Conservation (phyloP, 2,113 vertebrate genomes). For the Calidris pugnax region DNA sequence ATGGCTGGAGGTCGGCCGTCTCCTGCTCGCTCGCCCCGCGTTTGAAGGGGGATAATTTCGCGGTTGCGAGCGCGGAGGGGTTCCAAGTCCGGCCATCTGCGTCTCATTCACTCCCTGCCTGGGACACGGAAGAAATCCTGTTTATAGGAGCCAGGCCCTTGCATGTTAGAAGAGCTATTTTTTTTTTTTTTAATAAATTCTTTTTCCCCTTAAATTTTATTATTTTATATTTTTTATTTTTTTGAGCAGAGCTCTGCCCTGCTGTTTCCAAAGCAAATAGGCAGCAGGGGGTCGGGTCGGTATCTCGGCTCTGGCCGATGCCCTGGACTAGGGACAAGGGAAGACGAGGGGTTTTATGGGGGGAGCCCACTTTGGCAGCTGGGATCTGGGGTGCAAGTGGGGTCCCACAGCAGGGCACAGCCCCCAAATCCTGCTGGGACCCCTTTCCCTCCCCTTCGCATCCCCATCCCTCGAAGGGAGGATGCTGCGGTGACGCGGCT, state of each 20-base stretch:
- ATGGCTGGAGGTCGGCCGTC: neutral
- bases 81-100: slow-evolving; percentile 35
- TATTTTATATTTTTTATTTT: neutral
- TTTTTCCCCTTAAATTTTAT: neutral
- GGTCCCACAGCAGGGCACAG: neutral
- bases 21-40: neutral
- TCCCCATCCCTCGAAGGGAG: neutral
- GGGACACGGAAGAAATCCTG: slow-evolving; percentile 12
- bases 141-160: slow-evolving; percentile 4
- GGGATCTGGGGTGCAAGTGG: neutral
- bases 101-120: slow-evolving; percentile 43
- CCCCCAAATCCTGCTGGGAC: neutral
- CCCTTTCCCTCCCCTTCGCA: neutral
- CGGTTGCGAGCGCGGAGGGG: neutral
- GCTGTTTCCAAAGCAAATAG: neutral
- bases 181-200: neutral
- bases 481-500: accelerated
- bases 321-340: neutral
- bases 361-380: neutral
- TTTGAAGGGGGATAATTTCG: neutral
- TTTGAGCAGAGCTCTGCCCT: neutral
- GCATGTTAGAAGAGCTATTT: neutral
- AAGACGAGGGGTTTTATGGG: accelerated
- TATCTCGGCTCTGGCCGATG: neutral
- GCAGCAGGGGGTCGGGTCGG: accelerated